These are phyloP conservation scores for Diogma glabrata DNA, from an alignment of 2,888 invertebrate genomes.

Conservation along the genomic window DNA sequence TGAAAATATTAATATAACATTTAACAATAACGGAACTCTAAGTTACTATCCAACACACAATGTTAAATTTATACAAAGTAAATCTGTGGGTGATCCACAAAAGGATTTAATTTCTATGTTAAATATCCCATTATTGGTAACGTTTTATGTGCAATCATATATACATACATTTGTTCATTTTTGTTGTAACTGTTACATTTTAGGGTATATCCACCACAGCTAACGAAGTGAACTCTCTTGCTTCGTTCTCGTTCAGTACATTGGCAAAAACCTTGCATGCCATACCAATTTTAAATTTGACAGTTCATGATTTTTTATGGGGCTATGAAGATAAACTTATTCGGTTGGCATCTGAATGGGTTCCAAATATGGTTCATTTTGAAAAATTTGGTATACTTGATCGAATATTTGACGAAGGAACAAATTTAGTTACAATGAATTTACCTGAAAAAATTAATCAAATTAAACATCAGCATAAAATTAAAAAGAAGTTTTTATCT, in stretches of 20 bases:
- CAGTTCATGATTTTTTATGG: slow-evolving; percentile 64
- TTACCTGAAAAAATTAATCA: slow-evolving; percentile 25
- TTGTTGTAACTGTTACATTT: too few species aligned
- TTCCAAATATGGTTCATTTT: slow-evolving; percentile 65
- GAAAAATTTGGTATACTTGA: slow-evolving; percentile 70
- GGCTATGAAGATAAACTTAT: slow-evolving; percentile 70
- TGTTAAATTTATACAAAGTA: slow-evolving; percentile 47
- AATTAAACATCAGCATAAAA: too few species aligned
- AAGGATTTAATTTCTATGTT: slow-evolving; percentile 49
- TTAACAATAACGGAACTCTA: slow-evolving; percentile 53
- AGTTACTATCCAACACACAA: slow-evolving; percentile 48
- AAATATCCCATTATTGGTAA: slow-evolving; percentile 45
- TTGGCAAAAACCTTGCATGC: slow-evolving; percentile 44
- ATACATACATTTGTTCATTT: too few species aligned
- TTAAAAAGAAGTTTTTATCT: too few species aligned
- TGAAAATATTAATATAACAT: slow-evolving; percentile 51
- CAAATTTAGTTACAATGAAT: slow-evolving; percentile 44
- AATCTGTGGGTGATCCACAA: slow-evolving; percentile 53
- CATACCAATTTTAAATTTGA: slow-evolving; percentile 49
- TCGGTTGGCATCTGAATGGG: slow-evolving; percentile 50
- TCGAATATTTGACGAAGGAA: slow-evolving; percentile 58
- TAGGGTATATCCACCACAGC: slow-evolving; percentile 36
- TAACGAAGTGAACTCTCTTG: slow-evolving; percentile 28
- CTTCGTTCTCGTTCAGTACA: slow-evolving; percentile 48
- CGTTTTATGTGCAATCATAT: too few species aligned